Evolutionary conservation across 1,140 invertebrate genomes (phyloP).

Genomic region (Diorhabda elongata): DNA sequence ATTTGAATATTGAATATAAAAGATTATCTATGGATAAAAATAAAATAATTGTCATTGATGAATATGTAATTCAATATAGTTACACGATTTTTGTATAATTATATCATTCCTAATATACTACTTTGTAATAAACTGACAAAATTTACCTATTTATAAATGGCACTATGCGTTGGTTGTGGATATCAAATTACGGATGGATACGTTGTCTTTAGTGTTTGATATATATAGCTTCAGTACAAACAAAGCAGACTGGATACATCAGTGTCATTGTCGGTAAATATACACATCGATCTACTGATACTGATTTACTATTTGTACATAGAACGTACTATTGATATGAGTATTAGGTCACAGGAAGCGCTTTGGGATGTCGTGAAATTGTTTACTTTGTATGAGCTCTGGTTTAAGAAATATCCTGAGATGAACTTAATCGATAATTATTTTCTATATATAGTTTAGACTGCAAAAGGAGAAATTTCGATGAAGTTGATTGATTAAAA

Average conservation of each 20-base stretch:
- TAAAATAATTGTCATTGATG: too few species aligned
- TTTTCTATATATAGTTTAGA: too few species aligned
- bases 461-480: too few species aligned
- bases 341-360: not conserved
- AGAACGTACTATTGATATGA: not conserved
- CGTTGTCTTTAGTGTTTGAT: not conserved
- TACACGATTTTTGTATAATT: too few species aligned
- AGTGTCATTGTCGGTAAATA: not conserved
- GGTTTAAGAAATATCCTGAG: not conserved
- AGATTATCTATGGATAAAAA: too few species aligned
- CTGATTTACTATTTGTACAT: not conserved
- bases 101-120: too few species aligned
- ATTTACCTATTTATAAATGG: too few species aligned
- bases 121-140: too few species aligned
- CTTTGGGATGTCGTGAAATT: not conserved
- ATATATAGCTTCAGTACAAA: not conserved
- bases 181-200: not conserved
- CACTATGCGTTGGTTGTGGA: not conserved
- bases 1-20: too few species aligned
- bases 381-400: not conserved
- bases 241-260: not conserved
- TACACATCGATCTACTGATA: not conserved
- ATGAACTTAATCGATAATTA: constrained; percentile 5
- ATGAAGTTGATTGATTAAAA: too few species aligned
- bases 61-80: too few species aligned